A percentile compares a stretch with the other conserved stretches of the same genome.
phyloP scores from a whole-genome alignment of 2,113 vertebrate genomes.

The Ranitomeya imitator region DNA sequence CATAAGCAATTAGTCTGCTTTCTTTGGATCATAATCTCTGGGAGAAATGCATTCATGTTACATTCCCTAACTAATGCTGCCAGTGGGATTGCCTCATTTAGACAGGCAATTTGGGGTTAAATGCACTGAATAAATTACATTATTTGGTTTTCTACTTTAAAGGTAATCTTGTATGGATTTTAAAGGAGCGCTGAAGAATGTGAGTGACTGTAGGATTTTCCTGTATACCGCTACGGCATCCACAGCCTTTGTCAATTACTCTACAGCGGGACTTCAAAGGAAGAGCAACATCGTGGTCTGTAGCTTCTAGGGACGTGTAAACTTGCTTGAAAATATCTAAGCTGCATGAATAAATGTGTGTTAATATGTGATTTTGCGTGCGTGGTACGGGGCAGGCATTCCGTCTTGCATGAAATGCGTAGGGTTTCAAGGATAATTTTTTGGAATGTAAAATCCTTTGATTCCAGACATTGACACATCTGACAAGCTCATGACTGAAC shows the following conservation, averaged over 20 bases:
- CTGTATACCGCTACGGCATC: neutral
- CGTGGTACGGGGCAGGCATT: neutral
- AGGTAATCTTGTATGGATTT: constrained; percentile 64
- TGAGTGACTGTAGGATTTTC: neutral
- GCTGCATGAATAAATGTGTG: constrained; percentile 46
- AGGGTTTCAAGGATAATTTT: constrained; percentile 51
- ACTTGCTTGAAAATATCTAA: constrained; percentile 52
- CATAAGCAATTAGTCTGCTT: constrained; percentile 65
- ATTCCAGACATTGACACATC: constrained; percentile 28
- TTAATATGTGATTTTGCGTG: constrained; percentile 43
- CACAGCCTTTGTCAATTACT: constrained; percentile 7
- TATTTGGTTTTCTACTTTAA: constrained; percentile 60
- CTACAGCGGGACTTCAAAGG: constrained; percentile 46
- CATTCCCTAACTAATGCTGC: constrained; percentile 64
- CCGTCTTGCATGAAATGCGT: constrained; percentile 32
- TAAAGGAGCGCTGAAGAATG: constrained; percentile 61
- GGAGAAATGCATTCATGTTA: constrained; percentile 59
- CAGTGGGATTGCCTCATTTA: constrained; percentile 68
- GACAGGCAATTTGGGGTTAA: constrained; percentile 74
- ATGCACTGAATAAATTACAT: constrained; percentile 71
- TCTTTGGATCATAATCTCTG: constrained; percentile 62
- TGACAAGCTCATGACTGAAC: neutral
- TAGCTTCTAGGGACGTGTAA: constrained; percentile 37
- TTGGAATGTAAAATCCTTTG: constrained; percentile 14
- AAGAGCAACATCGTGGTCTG: neutral